Percentiles rank a stretch among this genome's conserved stretches.
phyloP scores from a whole-genome alignment of 2,113 vertebrate species.

The Natator depressus region DNA sequence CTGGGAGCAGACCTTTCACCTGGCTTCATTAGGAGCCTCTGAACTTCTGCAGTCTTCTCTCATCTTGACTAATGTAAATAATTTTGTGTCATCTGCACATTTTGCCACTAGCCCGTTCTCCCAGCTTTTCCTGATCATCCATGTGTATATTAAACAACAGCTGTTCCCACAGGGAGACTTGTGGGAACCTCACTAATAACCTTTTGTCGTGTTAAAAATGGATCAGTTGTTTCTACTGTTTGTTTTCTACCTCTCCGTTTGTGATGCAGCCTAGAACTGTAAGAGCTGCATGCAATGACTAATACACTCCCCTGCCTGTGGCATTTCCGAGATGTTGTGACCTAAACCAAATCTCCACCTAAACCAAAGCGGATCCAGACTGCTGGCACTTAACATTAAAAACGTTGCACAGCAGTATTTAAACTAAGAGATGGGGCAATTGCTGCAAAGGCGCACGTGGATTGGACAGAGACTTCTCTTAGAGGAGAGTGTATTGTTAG shows the following conservation, averaged over 20 bases:
- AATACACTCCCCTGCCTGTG: not conserved
- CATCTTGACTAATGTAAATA: not conserved
- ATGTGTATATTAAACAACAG: not conserved
- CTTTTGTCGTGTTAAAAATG: not conserved
- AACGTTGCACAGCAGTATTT: too few species aligned
- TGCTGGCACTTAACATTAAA: too few species aligned
- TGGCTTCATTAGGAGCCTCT: not conserved
- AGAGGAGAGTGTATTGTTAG: too few species aligned
- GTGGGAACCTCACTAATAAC: not conserved
- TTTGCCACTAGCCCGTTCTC: not conserved
- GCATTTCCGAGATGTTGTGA: not conserved
- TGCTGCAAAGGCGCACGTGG: too few species aligned
- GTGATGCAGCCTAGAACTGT: not conserved
- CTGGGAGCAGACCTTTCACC: not conserved
- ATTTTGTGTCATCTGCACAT: not conserved
- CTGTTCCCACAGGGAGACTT: not conserved
- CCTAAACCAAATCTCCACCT: not conserved
- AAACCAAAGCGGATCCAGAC: too few species aligned
- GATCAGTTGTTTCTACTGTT: not conserved
- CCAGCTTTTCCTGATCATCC: not conserved
- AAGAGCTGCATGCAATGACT: fast-evolving
- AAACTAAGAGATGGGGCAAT: too few species aligned
- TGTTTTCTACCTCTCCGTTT: not conserved
- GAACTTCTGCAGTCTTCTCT: not conserved
- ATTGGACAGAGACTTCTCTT: too few species aligned